These are phyloP conservation scores for Pseudocheirus occidentalis DNA, from an alignment of 2,797 vertebrate genomes.

Conservation along the genomic window DNA sequence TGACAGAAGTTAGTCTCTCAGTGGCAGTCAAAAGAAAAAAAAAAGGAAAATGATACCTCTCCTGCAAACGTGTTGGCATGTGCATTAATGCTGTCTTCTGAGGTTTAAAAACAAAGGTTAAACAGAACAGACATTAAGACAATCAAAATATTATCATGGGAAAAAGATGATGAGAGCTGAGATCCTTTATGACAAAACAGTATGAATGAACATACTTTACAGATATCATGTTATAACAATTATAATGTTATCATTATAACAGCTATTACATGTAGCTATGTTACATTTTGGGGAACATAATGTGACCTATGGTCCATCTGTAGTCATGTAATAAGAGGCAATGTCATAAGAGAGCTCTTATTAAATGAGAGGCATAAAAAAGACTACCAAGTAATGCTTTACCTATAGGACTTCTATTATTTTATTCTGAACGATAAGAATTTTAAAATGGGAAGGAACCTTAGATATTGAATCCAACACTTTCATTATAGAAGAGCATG, in stretches of 20 bases:
- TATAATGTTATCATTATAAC: neutral
- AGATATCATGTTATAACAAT: neutral
- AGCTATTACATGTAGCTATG: neutral
- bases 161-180: neutral
- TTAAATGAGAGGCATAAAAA: neutral
- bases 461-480: neutral
- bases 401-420: neutral
- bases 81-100: neutral
- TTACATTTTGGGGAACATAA: neutral
- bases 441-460: neutral
- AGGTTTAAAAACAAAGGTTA: neutral
- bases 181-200: neutral
- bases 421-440: neutral
- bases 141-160: neutral
- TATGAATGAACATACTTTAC: neutral
- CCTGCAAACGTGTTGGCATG: neutral
- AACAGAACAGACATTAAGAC: neutral
- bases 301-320: neutral
- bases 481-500: neutral
- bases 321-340: neutral
- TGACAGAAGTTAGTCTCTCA: slow-evolving; percentile 19
- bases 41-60: neutral
- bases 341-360: neutral
- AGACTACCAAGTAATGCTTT: neutral
- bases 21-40: neutral